These are phyloP conservation scores for Conger conger DNA, from an alignment of 2,113 vertebrate species.

Conservation along the genomic window DNA sequence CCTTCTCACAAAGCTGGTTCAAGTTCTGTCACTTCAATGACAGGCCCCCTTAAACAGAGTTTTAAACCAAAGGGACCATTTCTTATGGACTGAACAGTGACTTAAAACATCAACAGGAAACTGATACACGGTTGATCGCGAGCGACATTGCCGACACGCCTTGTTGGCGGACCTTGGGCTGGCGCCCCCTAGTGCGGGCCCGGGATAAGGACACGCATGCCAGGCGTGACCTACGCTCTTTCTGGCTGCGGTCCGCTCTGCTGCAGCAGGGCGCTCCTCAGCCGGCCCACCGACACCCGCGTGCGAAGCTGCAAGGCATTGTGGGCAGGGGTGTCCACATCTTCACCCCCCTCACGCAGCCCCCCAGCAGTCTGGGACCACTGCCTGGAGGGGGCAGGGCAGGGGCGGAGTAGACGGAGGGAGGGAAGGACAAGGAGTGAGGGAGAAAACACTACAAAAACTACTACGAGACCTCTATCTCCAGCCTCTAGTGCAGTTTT, in stretches of 20 bases:
- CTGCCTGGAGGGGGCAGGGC: conserved; percentile 59
- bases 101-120: not conserved
- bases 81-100: not conserved
- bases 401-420: not conserved
- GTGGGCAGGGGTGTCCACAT: conserved; percentile 19
- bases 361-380: conserved; percentile 51
- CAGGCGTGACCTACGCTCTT: conserved; percentile 59
- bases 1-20: not conserved
- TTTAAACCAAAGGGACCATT: not conserved
- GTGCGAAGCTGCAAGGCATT: conserved; percentile 62
- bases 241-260: conserved; percentile 57
- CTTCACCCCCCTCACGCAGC: conserved; percentile 34
- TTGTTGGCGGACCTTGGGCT: not conserved
- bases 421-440: conserved; percentile 28
- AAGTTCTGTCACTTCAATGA: not conserved
- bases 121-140: not conserved
- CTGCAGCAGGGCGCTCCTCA: conserved; percentile 66
- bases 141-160: not conserved
- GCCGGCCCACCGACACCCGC: conserved; percentile 70
- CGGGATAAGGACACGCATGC: not conserved
- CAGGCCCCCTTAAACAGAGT: not conserved
- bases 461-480: not conserved
- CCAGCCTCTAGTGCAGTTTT: too few relatives aligned
- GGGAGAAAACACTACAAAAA: not conserved
- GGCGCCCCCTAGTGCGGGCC: not conserved